phyloP scores from a whole-genome alignment of 2,797 vertebrate genomes.

The Manis javanica region DNA sequence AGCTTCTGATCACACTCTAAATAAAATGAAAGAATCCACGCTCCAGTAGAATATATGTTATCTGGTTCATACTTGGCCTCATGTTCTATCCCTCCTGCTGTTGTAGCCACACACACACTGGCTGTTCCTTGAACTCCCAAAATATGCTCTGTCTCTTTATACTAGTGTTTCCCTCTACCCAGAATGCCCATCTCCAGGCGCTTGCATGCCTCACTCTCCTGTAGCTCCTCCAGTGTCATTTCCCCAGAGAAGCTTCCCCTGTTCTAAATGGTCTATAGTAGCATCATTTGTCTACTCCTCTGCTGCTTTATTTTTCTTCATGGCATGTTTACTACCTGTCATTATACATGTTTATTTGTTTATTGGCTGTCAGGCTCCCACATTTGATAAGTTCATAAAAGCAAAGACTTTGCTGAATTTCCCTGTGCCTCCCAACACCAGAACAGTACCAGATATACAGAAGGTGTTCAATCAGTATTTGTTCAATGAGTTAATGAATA shows the following conservation, averaged over 20 bases:
- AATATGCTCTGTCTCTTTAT: not conserved
- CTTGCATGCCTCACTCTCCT: not conserved
- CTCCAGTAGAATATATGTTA: not conserved
- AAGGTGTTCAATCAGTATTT: not conserved
- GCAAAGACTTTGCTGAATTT: not conserved
- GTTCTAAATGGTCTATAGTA: not conserved
- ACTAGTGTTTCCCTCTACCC: not conserved
- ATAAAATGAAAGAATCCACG: not conserved
- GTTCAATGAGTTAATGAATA: not conserved
- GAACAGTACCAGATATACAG: not conserved
- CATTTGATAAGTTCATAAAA: not conserved
- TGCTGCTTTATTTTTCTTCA: not conserved
- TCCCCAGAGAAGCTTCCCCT: not conserved
- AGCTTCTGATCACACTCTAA: not conserved
- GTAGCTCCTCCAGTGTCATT: not conserved
- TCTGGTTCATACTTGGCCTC: not conserved
- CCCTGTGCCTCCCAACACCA: not conserved
- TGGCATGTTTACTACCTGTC: not conserved
- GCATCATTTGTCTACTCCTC: not conserved
- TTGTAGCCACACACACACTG: not conserved
- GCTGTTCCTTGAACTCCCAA: not conserved
- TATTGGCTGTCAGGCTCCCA: not conserved
- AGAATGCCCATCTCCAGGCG: not conserved
- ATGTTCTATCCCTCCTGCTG: not conserved
- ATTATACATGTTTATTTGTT: not conserved